Evolutionary conservation across 1,140 invertebrate species (phyloP), one percentile per base, ranked within the genome.

Genomic region (Drosophila lowei): DNA sequence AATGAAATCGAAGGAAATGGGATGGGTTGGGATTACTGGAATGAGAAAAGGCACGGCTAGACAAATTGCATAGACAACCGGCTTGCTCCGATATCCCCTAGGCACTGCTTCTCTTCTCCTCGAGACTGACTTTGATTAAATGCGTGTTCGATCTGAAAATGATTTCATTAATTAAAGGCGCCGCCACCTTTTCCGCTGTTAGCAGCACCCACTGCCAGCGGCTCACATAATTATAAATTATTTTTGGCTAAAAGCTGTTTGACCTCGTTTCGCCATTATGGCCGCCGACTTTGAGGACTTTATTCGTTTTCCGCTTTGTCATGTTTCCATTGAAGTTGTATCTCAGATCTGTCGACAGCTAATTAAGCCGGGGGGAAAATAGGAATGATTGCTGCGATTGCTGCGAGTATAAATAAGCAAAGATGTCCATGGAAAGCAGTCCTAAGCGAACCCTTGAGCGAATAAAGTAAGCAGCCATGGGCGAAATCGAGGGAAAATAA

Each of bases 81-180:
- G 18, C 18, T 18, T 18, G 18, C 18, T n/a, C 47, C 18, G 23
- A 25, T 6, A 11, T 15, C 23, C 41, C 9, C 13, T 38, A 15
- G 30, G 9, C 15, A 34, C 38, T 53, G 50, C 28, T 38, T 18
- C 30, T 11, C 9, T 34, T 34, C 9, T 34, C 8, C 3, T 34
- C 11, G 53, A 56, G 42, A 30, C 46, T 53, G 58, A 76, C 72
- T 81, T 77, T 81, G 79, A 81, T 83, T 78, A 81, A 81, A 81
- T 78, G 74, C 61, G 68, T 64, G 74, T 77, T 83, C 83, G 74
- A 81, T 81, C 78, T 62, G 74, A 83, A 74, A 83, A 81, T 81
- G 79, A 78, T 83, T 83, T 83, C 79, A 81, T 83, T 81, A 83
- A 81, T 81, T 81, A 78, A 71, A 48, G 41, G 64, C 47, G 60